These are phyloP conservation scores for Caenorhabditis wallacei DNA, from an alignment of 2,888 invertebrate species.

Conservation along the genomic window DNA sequence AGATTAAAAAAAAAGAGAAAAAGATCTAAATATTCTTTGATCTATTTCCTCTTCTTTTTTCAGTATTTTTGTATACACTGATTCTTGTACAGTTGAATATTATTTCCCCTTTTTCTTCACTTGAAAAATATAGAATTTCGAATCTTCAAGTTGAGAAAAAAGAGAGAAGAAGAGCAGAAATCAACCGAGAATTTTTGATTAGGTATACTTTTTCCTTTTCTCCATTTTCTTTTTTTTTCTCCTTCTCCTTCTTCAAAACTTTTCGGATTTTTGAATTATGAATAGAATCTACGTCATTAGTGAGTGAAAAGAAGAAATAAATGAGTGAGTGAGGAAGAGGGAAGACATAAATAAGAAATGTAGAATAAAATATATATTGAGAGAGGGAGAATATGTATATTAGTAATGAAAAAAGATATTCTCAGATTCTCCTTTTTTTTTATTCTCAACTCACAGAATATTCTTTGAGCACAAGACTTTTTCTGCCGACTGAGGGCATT, in stretches of 20 bases:
- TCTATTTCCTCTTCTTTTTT: neutral
- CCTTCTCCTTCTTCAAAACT: neutral
- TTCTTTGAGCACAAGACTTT: neutral
- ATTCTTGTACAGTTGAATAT: neutral
- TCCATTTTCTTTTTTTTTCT: neutral
- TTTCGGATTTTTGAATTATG: constrained; percentile 46
- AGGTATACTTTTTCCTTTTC: constrained; percentile 24
- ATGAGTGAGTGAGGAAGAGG: constrained; percentile 21
- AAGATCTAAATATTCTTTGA: neutral
- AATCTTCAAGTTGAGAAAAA: neutral
- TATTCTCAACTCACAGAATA: constrained; percentile 20
- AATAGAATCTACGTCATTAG: constrained; percentile 44
- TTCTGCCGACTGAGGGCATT: neutral
- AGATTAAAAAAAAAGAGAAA: neutral
- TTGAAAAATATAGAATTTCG: neutral
- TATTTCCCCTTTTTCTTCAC: neutral
- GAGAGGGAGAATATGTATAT: constrained; percentile 3
- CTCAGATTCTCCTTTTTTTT: constrained; percentile 8
- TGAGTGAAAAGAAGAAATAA: constrained; percentile 1
- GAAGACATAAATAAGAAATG: constrained; percentile 36
- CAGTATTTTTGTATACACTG: neutral
- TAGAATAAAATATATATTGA: constrained; percentile 22
- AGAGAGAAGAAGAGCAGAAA: constrained; percentile 39
- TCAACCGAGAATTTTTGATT: constrained; percentile 28
- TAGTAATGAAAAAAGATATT: constrained; percentile 32